Base-by-base conservation (phyloP, 2,797 vertebrate genomes). In the Ptychadena robeensis region DNA sequence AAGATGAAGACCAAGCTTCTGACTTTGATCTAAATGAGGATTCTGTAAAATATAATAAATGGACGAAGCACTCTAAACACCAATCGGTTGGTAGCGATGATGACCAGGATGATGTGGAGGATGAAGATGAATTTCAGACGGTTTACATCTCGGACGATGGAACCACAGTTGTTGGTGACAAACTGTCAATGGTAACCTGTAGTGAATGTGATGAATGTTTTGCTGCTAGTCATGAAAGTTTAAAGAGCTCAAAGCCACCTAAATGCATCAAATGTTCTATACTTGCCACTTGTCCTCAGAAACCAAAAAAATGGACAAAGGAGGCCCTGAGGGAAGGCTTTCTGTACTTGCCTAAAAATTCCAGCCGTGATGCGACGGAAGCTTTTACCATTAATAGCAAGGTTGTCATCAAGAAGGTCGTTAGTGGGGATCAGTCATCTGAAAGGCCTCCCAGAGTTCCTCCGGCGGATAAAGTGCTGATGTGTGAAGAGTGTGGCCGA, bases 181-280 rank as follows among this genome's bases (percentile, higher is more conserved):
- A 22, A 64, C 25, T 40, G 27, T 22, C 14, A 0, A 28, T 74
- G 28, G 61, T 75, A 22, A 75, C 35, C 7, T 75, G 73, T 28
- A 61, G 34, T 2, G 73, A 37, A 3, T 75, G 73, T 35, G 14
- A 27, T 1, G 73, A 72, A 40, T 1, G 0, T 28, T 61, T 61
- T 61, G 59, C 25, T 28, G 59, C 59, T 3, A 61, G 28, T 11
- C 59, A n/a, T 25, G 59, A 61, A 25, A 61, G 25, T 27, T 67
- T 6, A 34, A 18, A 67, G 5, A 2, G 25, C 3, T 67, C 64
- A 15, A 32, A 67, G 28, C 18, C 15, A 15, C 1, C 34, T 67
- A 34, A 31, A 67, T 31, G 64, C 14, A 31, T 31, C 64, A 61
- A 61, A 61, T 61, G 59, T 61, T 61, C 59, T 28, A 61, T 61